Evolutionary conservation across 2,888 invertebrate species (phyloP).

Genomic region (Diarsia rubi): DNA sequence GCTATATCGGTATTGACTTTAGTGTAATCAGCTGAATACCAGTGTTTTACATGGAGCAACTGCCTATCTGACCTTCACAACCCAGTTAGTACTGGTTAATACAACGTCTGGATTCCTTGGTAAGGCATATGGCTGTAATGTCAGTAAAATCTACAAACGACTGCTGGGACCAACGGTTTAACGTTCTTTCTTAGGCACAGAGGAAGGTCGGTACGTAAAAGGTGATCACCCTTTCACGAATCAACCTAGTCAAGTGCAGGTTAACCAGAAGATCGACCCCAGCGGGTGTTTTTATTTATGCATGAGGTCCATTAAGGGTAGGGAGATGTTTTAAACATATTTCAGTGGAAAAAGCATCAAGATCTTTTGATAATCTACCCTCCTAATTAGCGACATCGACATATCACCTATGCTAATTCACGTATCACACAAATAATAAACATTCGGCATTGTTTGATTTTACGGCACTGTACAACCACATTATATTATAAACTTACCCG

Average conservation of each 20-base stretch:
- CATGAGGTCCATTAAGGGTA: neutral
- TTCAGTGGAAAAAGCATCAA: neutral
- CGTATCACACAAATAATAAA: slow-evolving; percentile 5
- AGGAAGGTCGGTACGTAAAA: too few relatives aligned
- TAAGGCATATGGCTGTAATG: too few relatives aligned
- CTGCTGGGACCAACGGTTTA: too few relatives aligned
- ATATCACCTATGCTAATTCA: slow-evolving; percentile 5
- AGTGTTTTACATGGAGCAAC: too few relatives aligned
- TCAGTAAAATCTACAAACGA: too few relatives aligned
- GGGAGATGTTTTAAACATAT: neutral
- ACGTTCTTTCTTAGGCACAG: too few relatives aligned
- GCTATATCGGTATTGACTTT: too few relatives aligned
- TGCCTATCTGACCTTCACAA: too few relatives aligned
- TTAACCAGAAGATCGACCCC: neutral
- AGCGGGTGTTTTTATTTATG: neutral
- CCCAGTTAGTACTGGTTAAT: too few relatives aligned
- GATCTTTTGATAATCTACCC: slow-evolving; percentile 14
- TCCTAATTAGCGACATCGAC: neutral
- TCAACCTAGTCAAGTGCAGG: neutral
- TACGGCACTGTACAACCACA: slow-evolving; percentile 4
- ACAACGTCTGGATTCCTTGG: too few relatives aligned
- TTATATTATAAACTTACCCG: slow-evolving; percentile 61
- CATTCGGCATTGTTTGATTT: slow-evolving; percentile 26
- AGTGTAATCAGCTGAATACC: too few relatives aligned
- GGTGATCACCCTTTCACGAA: neutral